Evolutionary conservation across 2,113 vertebrate genomes (phyloP).

Genomic region (Anguilla japonica): DNA sequence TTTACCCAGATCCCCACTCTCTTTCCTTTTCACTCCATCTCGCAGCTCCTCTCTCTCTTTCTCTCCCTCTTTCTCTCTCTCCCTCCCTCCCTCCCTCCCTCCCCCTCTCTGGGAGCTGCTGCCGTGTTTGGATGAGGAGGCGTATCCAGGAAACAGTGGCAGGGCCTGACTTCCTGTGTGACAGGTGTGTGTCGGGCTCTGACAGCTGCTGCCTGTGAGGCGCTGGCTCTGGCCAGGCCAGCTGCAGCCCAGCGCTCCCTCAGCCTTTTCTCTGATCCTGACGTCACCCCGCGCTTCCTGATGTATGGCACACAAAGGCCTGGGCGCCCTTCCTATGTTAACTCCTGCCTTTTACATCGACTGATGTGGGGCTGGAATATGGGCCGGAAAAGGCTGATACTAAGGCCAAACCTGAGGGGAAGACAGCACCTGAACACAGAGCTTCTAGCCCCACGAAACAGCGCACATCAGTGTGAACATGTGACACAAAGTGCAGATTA

Average conservation of each 20-base stretch:
- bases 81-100: conserved; percentile 20
- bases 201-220: conserved; percentile 68
- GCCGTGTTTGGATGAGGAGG: conserved; percentile 64
- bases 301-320: conserved; percentile 71
- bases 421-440: neutral
- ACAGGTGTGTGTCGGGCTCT: conserved; percentile 73
- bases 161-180: conserved; percentile 72
- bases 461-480: neutral
- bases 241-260: conserved; percentile 65
- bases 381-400: neutral
- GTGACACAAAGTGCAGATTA: neutral
- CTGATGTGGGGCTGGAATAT: no score
- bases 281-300: conserved; percentile 62
- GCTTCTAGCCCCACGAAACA: no score
- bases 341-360: conserved; percentile 54
- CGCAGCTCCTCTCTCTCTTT: neutral
- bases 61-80: conserved; percentile 29
- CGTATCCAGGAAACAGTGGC: conserved; percentile 76
- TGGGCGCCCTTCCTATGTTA: neutral
- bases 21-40: neutral
- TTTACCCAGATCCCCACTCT: neutral
- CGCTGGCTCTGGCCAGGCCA: conserved; percentile 56
- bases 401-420: neutral
- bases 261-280: conserved; percentile 65
- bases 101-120: conserved; percentile 38